Conservation (phyloP, 1,140 invertebrate genomes). For the Argopecten irradians region DNA sequence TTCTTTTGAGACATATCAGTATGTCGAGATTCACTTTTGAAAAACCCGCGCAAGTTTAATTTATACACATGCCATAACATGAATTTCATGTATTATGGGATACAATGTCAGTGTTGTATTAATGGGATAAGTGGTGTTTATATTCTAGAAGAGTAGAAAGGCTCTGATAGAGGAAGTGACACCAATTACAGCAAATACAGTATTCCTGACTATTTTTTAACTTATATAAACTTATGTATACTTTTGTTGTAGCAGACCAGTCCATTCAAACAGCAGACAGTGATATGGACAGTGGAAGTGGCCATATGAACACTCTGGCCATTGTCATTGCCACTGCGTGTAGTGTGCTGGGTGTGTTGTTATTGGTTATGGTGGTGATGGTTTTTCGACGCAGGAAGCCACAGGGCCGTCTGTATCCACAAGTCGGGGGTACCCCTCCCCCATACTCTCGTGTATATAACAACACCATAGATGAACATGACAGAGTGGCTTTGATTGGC, state of each 20-base stretch:
- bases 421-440: slow-evolving; percentile 60
- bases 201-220: not conserved
- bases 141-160: no score
- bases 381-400: slow-evolving; percentile 69
- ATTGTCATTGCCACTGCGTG: slow-evolving; percentile 74
- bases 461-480: slow-evolving; percentile 70
- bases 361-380: slow-evolving; percentile 73
- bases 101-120: no score
- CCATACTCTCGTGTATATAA: slow-evolving; percentile 69
- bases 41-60: no score
- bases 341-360: slow-evolving; percentile 71
- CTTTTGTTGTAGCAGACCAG: slow-evolving; percentile 1
- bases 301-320: slow-evolving; percentile 66
- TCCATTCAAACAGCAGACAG: not conserved
- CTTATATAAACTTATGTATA: slow-evolving; percentile 3
- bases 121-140: no score
- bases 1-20: no score
- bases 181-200: not conserved
- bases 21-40: no score
- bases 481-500: slow-evolving; percentile 72
- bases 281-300: not conserved
- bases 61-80: no score
- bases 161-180: not conserved
- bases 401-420: slow-evolving; percentile 59
- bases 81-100: no score